Base-by-base conservation (phyloP, 1,140 invertebrate species). In the Zaprionus tsacasi region DNA sequence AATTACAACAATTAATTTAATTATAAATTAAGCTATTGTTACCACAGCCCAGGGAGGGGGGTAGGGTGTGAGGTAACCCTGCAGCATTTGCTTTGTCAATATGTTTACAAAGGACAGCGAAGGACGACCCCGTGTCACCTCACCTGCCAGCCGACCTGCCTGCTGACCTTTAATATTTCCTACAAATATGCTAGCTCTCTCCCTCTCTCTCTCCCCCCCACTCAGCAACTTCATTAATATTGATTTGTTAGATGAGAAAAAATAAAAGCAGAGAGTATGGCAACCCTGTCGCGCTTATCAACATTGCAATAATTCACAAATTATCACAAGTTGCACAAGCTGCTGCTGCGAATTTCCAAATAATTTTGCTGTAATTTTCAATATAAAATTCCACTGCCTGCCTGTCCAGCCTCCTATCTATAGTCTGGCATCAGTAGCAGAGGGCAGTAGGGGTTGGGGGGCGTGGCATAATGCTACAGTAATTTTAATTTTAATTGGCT, bases 1-100 rank as follows among this genome's bases (percentile, higher is more conserved):
- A 89, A 89, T 89, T 89, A 89, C 85, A 89, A 89, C 85, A 89
- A 89, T 89, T 89, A 89, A 89, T 89, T 89, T 89, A 89, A 89
- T 89, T 89, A 89, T 89, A 89, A 89, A 89, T 89, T 89, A 89
- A 89, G 85, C 85, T 74, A 85, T 90, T 89, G 85, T 89, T 65
- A 63, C 67, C 50, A 55, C 72, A 67, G 58, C 45, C 15, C 36
- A 5, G 36, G 50, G 60, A 54, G 48, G 67, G 48, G 6, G n/a
- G 35, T 17, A 8, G 43, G 48, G 2, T 7, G 11, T n/a, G 6
- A 21, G 27, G 13, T 30, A 30, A 6, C 6, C 30, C 43, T 55
- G 25, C 61, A 67, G 25, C 45, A 50, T 71, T 70, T 77, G 72
- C 58, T 88, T 82, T 70, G 82, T 87, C 76, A 77, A 77, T 72